Evolutionary conservation across 2,797 vertebrate species (phyloP), one percentile per base, ranked within the genome.

Genomic region (Benthosema pterotum): DNA sequence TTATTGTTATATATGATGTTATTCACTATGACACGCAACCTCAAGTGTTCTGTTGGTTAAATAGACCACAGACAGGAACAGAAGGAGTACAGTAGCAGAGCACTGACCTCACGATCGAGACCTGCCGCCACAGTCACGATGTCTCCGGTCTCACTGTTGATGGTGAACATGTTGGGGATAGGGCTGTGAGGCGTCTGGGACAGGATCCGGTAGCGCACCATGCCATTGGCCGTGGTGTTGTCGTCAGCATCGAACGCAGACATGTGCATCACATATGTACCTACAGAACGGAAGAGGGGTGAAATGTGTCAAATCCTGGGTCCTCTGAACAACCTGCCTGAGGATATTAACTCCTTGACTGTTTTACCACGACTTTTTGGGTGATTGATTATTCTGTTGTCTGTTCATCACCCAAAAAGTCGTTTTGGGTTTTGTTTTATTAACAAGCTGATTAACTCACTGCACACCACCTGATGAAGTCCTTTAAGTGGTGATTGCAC

Each of bases 101-200:
- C 15, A 76, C 94, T 85, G 71, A 98, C 97, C 95, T 98, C 96
- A 65, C 96, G 90, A 83, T 99, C 97, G 0, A 99, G 95, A 16
- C 97, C 97, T 0, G 96, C 94, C 0, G 97, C 96, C 80, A 98
- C 96, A 0, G 96, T 99, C 82, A 96, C 94, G 0, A 99, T 96
- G 77, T 96, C 96, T 8, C 97, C 97, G 0, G 95, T 98, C 89
- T 98, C 95, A 0, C 96, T 97, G 93, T 98, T 97, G 67, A 99
- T 97, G 52, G 96, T 98, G 77, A 99, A 99, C 96, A 99, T 96
- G 74, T 97, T 97, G 2, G 97, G 96, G 0, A 97, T 96, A 0
- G 96, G 96, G 83, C 94, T 99, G 89, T 97, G 95, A 0, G 96
- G 97, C 5, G 86, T 96, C 88, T 99, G 96, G 0, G 95, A 95